These are phyloP conservation scores for Cataglyphis cursor DNA, from an alignment of 2,888 invertebrate species.

Conservation along the genomic window DNA sequence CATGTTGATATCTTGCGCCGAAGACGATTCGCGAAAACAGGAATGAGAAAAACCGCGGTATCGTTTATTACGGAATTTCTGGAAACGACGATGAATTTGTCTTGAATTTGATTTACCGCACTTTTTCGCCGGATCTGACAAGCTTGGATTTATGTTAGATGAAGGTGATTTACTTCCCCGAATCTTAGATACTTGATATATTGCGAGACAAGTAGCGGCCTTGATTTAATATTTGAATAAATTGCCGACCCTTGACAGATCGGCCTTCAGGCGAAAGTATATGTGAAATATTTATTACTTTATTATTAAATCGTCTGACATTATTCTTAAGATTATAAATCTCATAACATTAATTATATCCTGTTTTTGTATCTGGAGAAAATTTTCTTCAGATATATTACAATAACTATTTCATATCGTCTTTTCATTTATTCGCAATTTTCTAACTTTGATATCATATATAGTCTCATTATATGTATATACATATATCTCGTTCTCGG, in stretches of 20 bases:
- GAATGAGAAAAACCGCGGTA: constrained; percentile 14
- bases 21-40: constrained; percentile 21
- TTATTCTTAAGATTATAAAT: not conserved
- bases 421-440: not conserved
- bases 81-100: constrained; percentile 21
- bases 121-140: constrained; percentile 1
- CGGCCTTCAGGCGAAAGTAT: not conserved
- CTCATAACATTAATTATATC: not conserved
- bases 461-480: not conserved
- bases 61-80: constrained; percentile 39
- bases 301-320: not conserved
- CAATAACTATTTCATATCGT: not conserved
- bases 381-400: not conserved
- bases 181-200: constrained; percentile 13
- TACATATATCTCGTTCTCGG: too few species aligned
- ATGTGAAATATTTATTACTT: constrained; percentile 7
- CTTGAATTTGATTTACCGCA: constrained; percentile 22
- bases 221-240: constrained; percentile 13
- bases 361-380: not conserved
- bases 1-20: constrained; percentile 12
- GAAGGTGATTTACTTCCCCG: constrained; percentile 4
- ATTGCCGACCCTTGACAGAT: not conserved
- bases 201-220: not conserved
- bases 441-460: not conserved
- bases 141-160: constrained; percentile 20